These are phyloP conservation scores for Cairina moschata DNA, from an alignment of 2,113 vertebrate species.

Conservation along the genomic window DNA sequence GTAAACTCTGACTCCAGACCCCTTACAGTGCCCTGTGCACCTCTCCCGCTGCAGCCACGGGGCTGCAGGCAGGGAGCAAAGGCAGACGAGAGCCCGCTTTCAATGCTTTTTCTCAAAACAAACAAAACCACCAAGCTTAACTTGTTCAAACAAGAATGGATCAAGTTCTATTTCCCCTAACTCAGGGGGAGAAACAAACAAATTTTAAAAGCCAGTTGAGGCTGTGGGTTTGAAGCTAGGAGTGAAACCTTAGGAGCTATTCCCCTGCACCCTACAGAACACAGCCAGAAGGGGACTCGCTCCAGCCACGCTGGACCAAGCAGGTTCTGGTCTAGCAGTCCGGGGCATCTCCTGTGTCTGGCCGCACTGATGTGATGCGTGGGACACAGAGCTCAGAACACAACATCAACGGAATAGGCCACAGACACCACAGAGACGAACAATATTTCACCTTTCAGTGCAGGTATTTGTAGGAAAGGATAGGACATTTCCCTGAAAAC, in stretches of 20 bases:
- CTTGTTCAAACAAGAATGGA: background rate
- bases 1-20: background rate
- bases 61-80: background rate
- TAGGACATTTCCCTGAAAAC: background rate
- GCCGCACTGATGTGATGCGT: background rate
- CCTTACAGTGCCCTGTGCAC: background rate
- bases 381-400: constrained; percentile 35
- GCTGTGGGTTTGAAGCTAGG: accelerated
- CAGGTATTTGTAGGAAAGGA: background rate
- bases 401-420: constrained; percentile 14
- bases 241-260: background rate
- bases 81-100: background rate
- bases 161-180: constrained; percentile 34
- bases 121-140: constrained; percentile 19
- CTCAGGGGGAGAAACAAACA: background rate
- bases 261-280: background rate
- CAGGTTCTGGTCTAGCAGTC: background rate
- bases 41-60: accelerated
- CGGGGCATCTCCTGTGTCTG: background rate
- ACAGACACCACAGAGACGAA: constrained; percentile 45
- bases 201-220: background rate
- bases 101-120: constrained; percentile 51
- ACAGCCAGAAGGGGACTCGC: background rate
- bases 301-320: background rate
- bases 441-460: background rate